Evolutionary conservation across 1,140 invertebrate species (phyloP), one percentile per base, ranked within the genome.

Genomic region (Drosophila burlai): DNA sequence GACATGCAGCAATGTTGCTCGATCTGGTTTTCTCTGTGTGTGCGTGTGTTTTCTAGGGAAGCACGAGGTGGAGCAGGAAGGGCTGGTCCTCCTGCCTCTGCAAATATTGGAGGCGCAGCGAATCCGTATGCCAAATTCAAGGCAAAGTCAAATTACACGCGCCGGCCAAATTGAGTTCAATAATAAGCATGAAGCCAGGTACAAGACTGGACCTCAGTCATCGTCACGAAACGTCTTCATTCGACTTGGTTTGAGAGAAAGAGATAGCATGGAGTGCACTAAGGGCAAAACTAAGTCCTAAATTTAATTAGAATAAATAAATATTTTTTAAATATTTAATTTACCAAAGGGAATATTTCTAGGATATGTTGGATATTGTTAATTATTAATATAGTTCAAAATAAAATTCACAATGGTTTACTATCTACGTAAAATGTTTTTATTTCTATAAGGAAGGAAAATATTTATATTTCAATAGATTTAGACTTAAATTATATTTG

Each of bases 151-250:
- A 89, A 89, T 89, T 89, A 90, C 84, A 89, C 85, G 85, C 81
- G 85, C 81, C 82, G 76, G 72, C 85, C 80, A 89, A 89, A 89
- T 89, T 89, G 81, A 89, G 86, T 90, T 81, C 81, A 82, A 80
- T 90, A 89, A 89, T 89, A 90, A 85, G 85, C 85, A 89, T 89
- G 85, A 85, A 89, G 69, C 47, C 58, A 69, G 74, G 52, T 50
- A 63, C 75, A 81, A 66, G 66, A 79, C 67, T 79, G 76, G 74
- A 79, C 76, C 66, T 64, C 77, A 82, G 80, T 80, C 84, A 87
- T 80, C 90, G 87, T 91, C 87, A 91, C 87, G 87, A 91, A 91
- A 91, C 87, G 78, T 91, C 87, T 91, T 91, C 83, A 91, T 91
- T 91, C 86, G 87, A 58, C 72, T 76, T 73, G 69, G 69, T 72